These are phyloP conservation scores for Rallus limicola DNA, from an alignment of 2,113 vertebrate genomes.

Conservation along the genomic window DNA sequence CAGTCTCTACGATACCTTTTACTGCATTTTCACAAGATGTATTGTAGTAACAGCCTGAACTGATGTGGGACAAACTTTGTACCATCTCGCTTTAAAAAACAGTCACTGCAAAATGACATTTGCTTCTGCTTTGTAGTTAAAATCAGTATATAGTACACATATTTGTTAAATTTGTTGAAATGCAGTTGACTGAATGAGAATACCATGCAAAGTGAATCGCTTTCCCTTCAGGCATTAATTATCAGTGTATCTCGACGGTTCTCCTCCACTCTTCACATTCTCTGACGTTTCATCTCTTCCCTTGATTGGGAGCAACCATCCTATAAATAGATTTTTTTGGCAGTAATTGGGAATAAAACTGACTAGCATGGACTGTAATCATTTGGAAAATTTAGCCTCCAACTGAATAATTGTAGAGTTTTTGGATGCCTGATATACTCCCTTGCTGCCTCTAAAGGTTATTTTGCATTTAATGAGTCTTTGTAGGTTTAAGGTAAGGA, in stretches of 20 bases:
- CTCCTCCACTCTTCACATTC: background rate
- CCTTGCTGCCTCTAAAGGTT: background rate
- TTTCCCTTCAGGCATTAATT: conserved; percentile 59
- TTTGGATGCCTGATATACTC: background rate
- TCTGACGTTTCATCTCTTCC: background rate
- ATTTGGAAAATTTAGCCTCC: conserved; percentile 5
- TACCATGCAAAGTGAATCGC: conserved; percentile 29
- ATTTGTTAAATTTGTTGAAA: background rate
- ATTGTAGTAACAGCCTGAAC: background rate
- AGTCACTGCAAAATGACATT: background rate
- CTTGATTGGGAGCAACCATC: background rate
- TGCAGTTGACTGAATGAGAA: background rate
- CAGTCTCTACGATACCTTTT: background rate
- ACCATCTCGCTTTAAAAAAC: background rate
- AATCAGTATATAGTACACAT: background rate
- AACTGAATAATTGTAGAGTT: background rate
- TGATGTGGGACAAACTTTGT: background rate
- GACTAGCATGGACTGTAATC: background rate
- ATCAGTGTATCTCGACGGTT: background rate
- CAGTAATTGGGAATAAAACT: conserved; percentile 44
- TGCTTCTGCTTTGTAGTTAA: background rate
- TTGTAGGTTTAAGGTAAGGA: background rate
- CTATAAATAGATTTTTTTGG: background rate
- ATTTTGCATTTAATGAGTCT: background rate
- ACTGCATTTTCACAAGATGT: background rate